Base-by-base conservation (phyloP, 2,113 vertebrate species). In the Apistogramma diplotaenia region DNA sequence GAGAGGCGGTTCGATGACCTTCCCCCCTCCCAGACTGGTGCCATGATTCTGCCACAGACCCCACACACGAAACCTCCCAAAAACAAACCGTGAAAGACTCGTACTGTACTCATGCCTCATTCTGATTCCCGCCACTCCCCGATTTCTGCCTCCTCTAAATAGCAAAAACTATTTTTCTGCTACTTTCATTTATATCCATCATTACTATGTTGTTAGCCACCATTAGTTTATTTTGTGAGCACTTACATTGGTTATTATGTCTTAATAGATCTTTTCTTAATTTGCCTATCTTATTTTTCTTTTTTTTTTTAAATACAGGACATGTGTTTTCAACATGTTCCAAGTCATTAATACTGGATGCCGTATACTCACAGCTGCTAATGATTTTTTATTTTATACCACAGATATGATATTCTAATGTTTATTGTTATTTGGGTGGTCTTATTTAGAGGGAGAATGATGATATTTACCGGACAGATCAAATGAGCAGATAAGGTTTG, bases 321-420 rank as follows among this genome's bases (percentile, higher is more conserved):
- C 85, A 85, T 93, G 91, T 91, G 87, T 93, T 94, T 93, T 91
- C 62, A 88, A 89, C 90, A 93, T 85, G 89, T 79, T 89, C 84
- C 53, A 19, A 70, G 57, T 87, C 87, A 89, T 92, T 93, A 93
- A 92, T 88, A 92, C 87, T 74, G 60, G 81, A 93, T 62, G 83
- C 71, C 46, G 5, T 81, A 89, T 87, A 93, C 79, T 92, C 89
- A 83, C 87, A 94, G 93, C 95, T 95, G 94, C 94, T 93, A 92
- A 93, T 91, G 4, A 78, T 88, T 79, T 88, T 89, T 89, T 76
- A 87, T 89, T 93, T 90, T 91, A 60, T 86, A 89, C 82, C 82
- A 87, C 81, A 86, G 27, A 91, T 87, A 70, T 86, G 51, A 88
- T 92, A 84, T 86, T 91, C 79, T 80, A 71, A 85, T 79, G 46